Base-by-base conservation (phyloP, 2,888 invertebrate genomes). In the Petrophora chlorosata region DNA sequence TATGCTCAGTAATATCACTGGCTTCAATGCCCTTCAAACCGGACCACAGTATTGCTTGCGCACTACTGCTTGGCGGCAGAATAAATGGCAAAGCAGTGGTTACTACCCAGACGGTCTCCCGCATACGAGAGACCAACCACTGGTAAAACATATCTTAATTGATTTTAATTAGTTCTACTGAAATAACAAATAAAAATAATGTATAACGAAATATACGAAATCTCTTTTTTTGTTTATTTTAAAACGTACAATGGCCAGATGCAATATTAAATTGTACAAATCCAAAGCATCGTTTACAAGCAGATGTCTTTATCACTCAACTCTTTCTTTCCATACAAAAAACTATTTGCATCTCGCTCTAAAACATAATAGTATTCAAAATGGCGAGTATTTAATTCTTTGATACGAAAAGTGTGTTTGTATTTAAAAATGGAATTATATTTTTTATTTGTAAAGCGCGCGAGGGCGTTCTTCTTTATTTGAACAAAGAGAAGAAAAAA, bases 341-440 rank as follows among this genome's bases (percentile, higher is more conserved):
- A 48, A 44, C 34, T 76, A 63, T 65, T 48, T 56, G 61, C 55
- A 41, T 78, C 79, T 61, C 73, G 35, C 59, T 79, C 64, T 57
- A 9, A 16, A 3, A 15, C 66, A 73, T 74, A 76, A 81, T 76
- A 71, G 79, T 65, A 82, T 81, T 81, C 74, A 80, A 82, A 83
- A 85, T 83, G 80, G 79, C 80, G 79, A 83, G 82, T 81, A 74
- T 73, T 75, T 68, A 61, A 65, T 76, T 70, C 65, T 67, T 76
- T 76, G 70, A 75, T 73, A 72, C 68, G 68, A 71, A 70, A 73
- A 74, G 17, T 28, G 65, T 80, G 78, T 79, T 76, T 81, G 73
- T 74, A 57, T 55, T 50, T 53, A 70, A 78, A 79, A 84, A 82
- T 79, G 76, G 76, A 75, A 71, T 74, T 69, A 71, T 63, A 61